Base-by-base conservation (phyloP, 2,113 vertebrate genomes). In the Sapajus apella region DNA sequence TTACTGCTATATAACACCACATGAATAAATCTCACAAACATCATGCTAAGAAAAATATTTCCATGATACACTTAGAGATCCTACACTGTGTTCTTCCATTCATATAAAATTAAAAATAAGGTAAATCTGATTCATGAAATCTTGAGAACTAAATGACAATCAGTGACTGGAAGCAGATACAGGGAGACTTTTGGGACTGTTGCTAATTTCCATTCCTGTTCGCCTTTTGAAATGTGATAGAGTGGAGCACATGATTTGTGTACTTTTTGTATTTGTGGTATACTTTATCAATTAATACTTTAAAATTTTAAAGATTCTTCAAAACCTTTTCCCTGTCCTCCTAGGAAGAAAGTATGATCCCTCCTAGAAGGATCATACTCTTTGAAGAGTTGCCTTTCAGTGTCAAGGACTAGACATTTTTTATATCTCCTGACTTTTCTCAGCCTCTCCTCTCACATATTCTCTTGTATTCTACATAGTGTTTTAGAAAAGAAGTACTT, bases 301-400 rank as follows among this genome's bases (percentile, higher is more conserved):
- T 6, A 82, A 21, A 25, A 18, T 12, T 50, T 50, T 80, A 18
- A 80, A 27, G 11, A 61, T 58, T 61, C 23, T 17, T 75, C 30
- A 50, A n/a, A 52, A 43, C 40, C 14, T 40, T 75, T 72, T 8
- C 23, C 14, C 13, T 40, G 25, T 25, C 1, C 21, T 52, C 13
- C n/a, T 4, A 10, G 35, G 2, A 47, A 37, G 20, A n/a, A 18
- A 50, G 47, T 50, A 47, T 47, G 47, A 47, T 47, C 1, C 3
- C 1, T 30, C 30, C 2, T 43, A 1, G 4, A 13, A 8, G 14
- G 0, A 21, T 50, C 40, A 13, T 1, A 20, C 1, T 61, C 8
- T 45, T 9, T 18, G 7, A 43, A 64, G 23, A 1, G 17, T 61
- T 40, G 32, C 12, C 43, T 18, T 20, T 10, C 25, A 4, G 1